Base-by-base conservation (phyloP, 2,888 invertebrate genomes). In the Leptogaster cylindrica region DNA sequence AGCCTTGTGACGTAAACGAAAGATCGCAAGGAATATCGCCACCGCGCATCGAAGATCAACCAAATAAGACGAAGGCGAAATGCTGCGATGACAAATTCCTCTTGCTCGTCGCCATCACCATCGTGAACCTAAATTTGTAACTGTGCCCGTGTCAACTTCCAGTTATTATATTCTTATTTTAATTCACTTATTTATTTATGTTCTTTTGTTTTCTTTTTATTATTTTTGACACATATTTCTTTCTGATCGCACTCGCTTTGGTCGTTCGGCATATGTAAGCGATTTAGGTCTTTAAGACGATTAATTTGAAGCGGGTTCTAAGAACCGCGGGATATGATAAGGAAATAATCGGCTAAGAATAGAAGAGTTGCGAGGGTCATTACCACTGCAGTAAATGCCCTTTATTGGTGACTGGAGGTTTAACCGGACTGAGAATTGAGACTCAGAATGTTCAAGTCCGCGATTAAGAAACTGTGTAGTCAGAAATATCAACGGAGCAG, bases 21-120 rank as follows among this genome's bases (percentile, higher is more conserved):
- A 2, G 23, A 46, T 23, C 46, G 16, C n/a, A 46, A 20, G 44
- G 7, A n/a, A 52, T 36, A 55, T 55, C 55, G 55, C 55, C 55
- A 55, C 55, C 55, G 55, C 23, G 39, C 39, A 55, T 55, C 36
- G 55, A 61, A 44, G 61, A 61, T 61, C 44, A 44, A 27, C 14
- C 50, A 27, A n/a, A 4, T 18, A 33, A n/a, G 50, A 20, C 2
- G 18, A 41, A 28, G 14, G 39, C 44, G 33, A 66, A 66, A 12
- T 16, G 66, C 66, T 58, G 44, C 58, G 66, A 66, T 66, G 66
- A 66, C 66, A 66, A 66, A 55, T 55, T 66, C 52, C 18, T 55
- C 55, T 66, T 44, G 31, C 51, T 41, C 52, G 27, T 20, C 16
- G 65, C 25, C 50, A 48, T 65, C 36, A 50, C 12, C 12, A 28